These are phyloP conservation scores for Orchesella flavescens DNA, from an alignment of 2,888 invertebrate genomes.

Conservation along the genomic window DNA sequence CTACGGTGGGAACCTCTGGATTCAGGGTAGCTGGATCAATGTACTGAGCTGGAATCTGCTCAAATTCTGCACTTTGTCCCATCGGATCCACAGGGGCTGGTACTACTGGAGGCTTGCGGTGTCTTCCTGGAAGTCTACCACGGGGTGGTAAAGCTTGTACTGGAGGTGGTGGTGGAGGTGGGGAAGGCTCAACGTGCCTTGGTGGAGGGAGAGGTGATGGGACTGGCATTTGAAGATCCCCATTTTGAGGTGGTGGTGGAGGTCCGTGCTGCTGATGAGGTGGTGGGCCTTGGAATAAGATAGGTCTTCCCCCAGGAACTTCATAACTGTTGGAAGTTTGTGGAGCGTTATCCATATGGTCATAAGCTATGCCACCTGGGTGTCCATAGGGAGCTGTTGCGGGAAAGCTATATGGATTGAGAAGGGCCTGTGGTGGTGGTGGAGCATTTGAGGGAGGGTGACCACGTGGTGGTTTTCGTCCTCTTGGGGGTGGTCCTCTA, in stretches of 20 bases:
- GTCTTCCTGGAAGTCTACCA: slow-evolving; percentile 42
- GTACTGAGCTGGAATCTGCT: slow-evolving; percentile 70
- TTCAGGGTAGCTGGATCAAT: slow-evolving; percentile 41
- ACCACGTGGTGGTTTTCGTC: neutral
- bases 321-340: slow-evolving; percentile 58
- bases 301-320: slow-evolving; percentile 32
- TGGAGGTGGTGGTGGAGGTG: slow-evolving; percentile 16
- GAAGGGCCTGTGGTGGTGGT: slow-evolving; percentile 18
- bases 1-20: slow-evolving; percentile 25
- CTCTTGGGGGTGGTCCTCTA: slow-evolving; percentile 19
- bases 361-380: neutral
- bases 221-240: neutral
- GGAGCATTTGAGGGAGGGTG: neutral
- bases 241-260: neutral
- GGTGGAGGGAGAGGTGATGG: slow-evolving; percentile 35
- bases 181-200: neutral
- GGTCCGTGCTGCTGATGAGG: neutral
- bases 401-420: slow-evolving; percentile 44
- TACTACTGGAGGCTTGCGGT: neutral
- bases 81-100: slow-evolving; percentile 19
- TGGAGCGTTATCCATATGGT: slow-evolving; percentile 40
- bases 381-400: slow-evolving; percentile 33
- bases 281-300: neutral
- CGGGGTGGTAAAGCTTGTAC: slow-evolving; percentile 11
- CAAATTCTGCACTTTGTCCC: slow-evolving; percentile 65